Evolutionary conservation across 1,140 invertebrate genomes (phyloP).

Genomic region (Zaprionus ornatus): DNA sequence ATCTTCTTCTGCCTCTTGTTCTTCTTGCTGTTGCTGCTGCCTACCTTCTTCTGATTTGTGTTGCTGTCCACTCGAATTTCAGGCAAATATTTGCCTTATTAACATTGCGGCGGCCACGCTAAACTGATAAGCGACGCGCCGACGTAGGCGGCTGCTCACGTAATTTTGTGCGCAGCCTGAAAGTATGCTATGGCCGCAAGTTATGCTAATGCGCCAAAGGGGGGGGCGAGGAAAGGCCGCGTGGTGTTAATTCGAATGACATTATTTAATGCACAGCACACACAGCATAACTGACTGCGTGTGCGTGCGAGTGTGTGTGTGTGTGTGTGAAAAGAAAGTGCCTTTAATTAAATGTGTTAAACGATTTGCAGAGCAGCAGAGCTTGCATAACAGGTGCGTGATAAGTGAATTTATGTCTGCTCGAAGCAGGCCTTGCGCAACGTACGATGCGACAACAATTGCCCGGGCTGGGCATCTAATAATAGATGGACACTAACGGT

Average conservation of each 20-base stretch:
- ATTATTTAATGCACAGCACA: slow-evolving; percentile 79
- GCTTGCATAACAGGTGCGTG: slow-evolving; percentile 68
- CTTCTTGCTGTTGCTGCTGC: background rate
- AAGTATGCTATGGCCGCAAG: slow-evolving; percentile 55
- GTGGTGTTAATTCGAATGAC: slow-evolving; percentile 77
- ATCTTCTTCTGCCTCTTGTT: background rate
- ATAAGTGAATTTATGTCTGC: slow-evolving; percentile 38
- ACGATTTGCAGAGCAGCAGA: slow-evolving; percentile 19
- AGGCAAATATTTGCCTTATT: slow-evolving; percentile 76
- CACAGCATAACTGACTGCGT: slow-evolving; percentile 20
- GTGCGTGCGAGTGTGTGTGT: background rate
- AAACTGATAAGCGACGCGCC: slow-evolving; percentile 47
- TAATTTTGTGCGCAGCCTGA: slow-evolving; percentile 47
- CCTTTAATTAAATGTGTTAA: slow-evolving; percentile 73
- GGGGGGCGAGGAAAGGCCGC: background rate
- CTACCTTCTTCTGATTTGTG: slow-evolving; percentile 31
- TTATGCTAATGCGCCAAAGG: slow-evolving; percentile 65
- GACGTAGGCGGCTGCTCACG: slow-evolving; percentile 25
- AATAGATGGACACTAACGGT: slow-evolving; percentile 21
- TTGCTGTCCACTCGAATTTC: slow-evolving; percentile 44
- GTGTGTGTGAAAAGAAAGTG: slow-evolving; percentile 74
- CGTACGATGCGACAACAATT: slow-evolving; percentile 16
- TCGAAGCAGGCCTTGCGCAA: slow-evolving; percentile 40
- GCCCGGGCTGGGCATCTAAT: slow-evolving; percentile 16
- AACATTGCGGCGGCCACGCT: slow-evolving; percentile 42